Conservation (phyloP, 2,888 invertebrate species). For the Apoda limacodes region DNA sequence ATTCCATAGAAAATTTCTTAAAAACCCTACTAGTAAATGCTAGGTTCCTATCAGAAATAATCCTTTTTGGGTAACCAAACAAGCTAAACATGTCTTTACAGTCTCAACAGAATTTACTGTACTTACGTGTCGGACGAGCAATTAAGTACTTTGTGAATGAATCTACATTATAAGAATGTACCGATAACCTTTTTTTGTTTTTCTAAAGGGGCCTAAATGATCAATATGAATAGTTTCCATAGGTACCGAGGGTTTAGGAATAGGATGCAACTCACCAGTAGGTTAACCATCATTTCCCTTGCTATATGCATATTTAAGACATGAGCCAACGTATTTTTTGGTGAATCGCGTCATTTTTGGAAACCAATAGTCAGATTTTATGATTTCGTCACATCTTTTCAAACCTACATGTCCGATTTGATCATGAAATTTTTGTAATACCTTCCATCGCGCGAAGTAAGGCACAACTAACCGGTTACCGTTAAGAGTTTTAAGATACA, state of each 20-base stretch:
- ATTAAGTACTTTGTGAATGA: too few species aligned
- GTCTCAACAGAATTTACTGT: conserved; percentile 19
- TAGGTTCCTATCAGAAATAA: too few species aligned
- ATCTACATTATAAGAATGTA: conserved; percentile 23
- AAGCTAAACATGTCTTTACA: conserved; percentile 11
- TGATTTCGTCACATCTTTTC: conserved; percentile 19
- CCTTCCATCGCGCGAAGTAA: conserved; percentile 23
- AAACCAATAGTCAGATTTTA: conserved; percentile 29
- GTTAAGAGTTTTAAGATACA: conserved; percentile 18
- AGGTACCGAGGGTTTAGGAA: conserved; percentile 19
- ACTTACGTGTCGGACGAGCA: conserved; percentile 16
- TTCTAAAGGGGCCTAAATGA: conserved; percentile 22
- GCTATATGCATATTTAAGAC: conserved; percentile 27
- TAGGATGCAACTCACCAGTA: too few species aligned
- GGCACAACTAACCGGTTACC: conserved; percentile 26
- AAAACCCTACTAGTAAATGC: too few species aligned
- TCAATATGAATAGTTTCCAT: conserved; percentile 20
- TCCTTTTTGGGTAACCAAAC: conserved; percentile 18
- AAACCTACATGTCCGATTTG: conserved; percentile 28
- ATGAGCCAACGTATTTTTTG: conserved; percentile 22
- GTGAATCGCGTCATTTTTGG: too few species aligned
- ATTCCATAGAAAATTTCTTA: too few species aligned
- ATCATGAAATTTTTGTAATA: conserved; percentile 28
- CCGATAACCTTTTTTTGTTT: conserved; percentile 16
- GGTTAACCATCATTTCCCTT: conserved; percentile 23